Evolutionary conservation across 1,140 invertebrate genomes (phyloP), one percentile per base, ranked within the genome.

Genomic region (Drosophila orena): DNA sequence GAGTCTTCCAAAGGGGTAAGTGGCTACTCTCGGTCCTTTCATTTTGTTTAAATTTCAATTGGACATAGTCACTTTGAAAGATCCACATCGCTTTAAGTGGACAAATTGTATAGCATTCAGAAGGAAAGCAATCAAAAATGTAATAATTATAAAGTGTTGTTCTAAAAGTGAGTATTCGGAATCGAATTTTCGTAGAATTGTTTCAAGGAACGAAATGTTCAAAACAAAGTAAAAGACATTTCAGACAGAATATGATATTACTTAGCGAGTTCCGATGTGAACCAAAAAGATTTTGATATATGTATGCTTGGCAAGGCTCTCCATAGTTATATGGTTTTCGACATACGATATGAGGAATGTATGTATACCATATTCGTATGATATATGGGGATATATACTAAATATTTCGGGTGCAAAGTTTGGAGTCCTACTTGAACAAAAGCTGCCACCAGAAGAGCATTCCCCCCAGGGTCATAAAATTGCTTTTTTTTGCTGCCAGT

Each of bases 1-100:
- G 90, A 7, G 70, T 91, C 54, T 88, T 91, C 24, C 79, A 76
- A 37, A 77, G 80, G 53, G 80, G 90, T 91, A 27, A 91, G 83
- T 34, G 7, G 4, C 3, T 7, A 12, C 11, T 2, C 3, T 5
- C 22, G 1, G 3, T 14, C 2, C 12, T 0, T 27, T n/a, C n/a
- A n/a, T n/a, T 22, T 22, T 22, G 22, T 22, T 22, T 22, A 22
- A 22, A 22, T 22, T 22, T 22, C 27, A 30, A 30, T 30, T 30
- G 7, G 27, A 1, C 7, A 30, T 30, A 30, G 27, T 7, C 27
- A 30, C 27, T 30, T 30, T 27, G 24, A 27, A 27, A 7, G 5
- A 27, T 6, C 22, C 22, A 22, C 22, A 22, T 2, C 2, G 3
- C 22, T 22, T 22, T 22, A 2, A 3, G 22, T 22, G 2, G 3